phyloP scores from a whole-genome alignment of 2,797 vertebrate species.

The Sciurus carolinensis region DNA sequence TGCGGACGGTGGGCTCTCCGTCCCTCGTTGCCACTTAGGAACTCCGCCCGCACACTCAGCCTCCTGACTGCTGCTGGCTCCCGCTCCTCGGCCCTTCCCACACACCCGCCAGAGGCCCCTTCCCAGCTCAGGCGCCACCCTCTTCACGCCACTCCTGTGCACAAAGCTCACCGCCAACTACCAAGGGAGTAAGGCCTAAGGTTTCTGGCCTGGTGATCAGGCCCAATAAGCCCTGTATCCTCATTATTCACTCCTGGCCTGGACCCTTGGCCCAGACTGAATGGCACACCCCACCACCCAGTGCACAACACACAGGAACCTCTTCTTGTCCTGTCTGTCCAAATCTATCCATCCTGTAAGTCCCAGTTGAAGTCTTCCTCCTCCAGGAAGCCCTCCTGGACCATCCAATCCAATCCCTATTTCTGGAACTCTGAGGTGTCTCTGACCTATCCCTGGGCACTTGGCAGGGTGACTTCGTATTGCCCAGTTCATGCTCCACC shows the following conservation, averaged over 20 bases:
- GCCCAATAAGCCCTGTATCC: neutral
- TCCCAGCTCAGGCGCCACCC: neutral
- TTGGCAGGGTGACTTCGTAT: neutral
- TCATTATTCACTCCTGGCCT: neutral
- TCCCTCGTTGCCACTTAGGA: neutral
- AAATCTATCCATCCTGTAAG: neutral
- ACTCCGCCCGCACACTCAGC: neutral
- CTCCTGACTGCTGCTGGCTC: neutral
- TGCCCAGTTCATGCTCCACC: neutral
- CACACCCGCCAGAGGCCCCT: neutral
- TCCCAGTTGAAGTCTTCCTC: neutral
- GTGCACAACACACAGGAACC: neutral
- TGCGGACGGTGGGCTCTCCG: neutral
- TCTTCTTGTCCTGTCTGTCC: neutral
- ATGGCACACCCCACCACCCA: neutral
- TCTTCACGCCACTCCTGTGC: neutral
- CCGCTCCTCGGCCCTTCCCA: neutral
- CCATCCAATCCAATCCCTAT: neutral
- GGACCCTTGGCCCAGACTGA: neutral
- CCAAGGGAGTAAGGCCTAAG: neutral
- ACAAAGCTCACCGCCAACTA: neutral
- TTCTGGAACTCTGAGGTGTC: neutral
- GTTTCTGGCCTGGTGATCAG: neutral
- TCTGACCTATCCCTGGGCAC: neutral
- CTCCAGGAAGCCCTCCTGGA: slow-evolving; percentile 37